A percentile compares a stretch with the other conserved stretches of the same genome.
These are phyloP conservation scores for Lepetodrilus schrolli DNA, from an alignment of 2,888 invertebrate genomes.

Conservation along the genomic window DNA sequence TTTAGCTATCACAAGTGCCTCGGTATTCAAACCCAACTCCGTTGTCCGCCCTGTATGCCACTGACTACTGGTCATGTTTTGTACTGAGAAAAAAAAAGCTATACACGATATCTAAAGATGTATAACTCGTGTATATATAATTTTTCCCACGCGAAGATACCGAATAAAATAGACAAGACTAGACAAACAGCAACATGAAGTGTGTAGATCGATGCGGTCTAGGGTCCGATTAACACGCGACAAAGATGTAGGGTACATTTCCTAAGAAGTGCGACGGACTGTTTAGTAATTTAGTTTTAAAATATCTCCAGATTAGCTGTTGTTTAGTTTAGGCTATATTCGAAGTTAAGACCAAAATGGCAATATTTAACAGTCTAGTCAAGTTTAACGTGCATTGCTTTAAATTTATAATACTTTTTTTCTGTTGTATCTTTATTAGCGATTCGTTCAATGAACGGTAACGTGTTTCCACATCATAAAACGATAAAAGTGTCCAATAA, in stretches of 20 bases:
- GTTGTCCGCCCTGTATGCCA: background rate
- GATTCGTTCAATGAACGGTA: background rate
- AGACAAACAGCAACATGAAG: too few species aligned
- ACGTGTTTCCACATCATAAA: slow-evolving; percentile 6
- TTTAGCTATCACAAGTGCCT: background rate
- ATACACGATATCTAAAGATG: background rate
- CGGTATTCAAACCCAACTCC: background rate
- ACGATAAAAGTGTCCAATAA: slow-evolving; percentile 10
- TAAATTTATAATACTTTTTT: background rate
- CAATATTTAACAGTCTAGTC: background rate
- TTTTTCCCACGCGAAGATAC: too few species aligned
- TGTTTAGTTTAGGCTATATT: background rate
- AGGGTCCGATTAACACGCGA: too few species aligned
- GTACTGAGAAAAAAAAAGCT: background rate
- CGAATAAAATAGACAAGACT: too few species aligned
- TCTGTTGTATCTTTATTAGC: background rate
- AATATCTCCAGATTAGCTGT: too few species aligned
- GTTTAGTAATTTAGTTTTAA: too few species aligned
- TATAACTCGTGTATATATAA: too few species aligned
- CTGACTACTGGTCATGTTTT: background rate
- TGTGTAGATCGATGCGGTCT: too few species aligned
- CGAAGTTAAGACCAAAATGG: background rate
- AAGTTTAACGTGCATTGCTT: background rate
- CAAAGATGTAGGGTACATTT: too few species aligned
- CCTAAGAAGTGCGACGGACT: too few species aligned